A percentile compares a stretch with the other conserved stretches of the same genome.
Evolutionary conservation across 2,888 invertebrate genomes (phyloP).

Genomic region (Linnaemya vulpina): DNA sequence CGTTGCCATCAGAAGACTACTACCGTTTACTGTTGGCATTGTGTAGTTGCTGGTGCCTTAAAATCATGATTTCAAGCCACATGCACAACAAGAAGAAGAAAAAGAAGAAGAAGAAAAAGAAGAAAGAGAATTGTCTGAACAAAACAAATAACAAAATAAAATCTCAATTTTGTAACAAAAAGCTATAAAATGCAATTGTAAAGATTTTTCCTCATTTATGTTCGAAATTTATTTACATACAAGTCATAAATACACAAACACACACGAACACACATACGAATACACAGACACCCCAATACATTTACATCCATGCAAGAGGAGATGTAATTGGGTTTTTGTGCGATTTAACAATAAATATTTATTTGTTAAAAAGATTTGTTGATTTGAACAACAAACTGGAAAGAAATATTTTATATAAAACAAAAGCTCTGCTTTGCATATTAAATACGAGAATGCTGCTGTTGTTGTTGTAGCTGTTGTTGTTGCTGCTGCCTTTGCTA

Average conservation of each 20-base stretch:
- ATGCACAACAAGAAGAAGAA: neutral
- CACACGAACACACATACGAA: neutral
- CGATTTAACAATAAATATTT: conserved; percentile 53
- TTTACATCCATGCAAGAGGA: neutral
- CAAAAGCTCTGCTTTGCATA: conserved; percentile 62
- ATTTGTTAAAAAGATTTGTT: conserved; percentile 60
- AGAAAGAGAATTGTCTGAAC: conserved; percentile 18
- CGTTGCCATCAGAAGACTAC: neutral
- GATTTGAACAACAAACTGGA: conserved; percentile 36
- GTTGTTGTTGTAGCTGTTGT: conserved; percentile 10
- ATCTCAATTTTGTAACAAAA: conserved; percentile 53
- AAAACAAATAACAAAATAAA: conserved; percentile 17
- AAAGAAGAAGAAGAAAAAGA: neutral
- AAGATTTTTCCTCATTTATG: conserved; percentile 54
- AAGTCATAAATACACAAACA: neutral
- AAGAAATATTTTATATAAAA: neutral
- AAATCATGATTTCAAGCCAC: conserved; percentile 23
- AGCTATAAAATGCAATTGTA: conserved; percentile 65
- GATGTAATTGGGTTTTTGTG: conserved; percentile 5
- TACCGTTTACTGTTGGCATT: neutral
- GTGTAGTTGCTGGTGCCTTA: conserved; percentile 8
- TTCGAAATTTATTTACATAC: conserved; percentile 45
- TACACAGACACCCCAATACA: neutral
- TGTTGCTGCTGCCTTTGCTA: conserved; percentile 10
- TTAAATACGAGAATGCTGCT: conserved; percentile 51